Conservation (phyloP, 2,113 vertebrate genomes). For the Grammatotria lemairii region DNA sequence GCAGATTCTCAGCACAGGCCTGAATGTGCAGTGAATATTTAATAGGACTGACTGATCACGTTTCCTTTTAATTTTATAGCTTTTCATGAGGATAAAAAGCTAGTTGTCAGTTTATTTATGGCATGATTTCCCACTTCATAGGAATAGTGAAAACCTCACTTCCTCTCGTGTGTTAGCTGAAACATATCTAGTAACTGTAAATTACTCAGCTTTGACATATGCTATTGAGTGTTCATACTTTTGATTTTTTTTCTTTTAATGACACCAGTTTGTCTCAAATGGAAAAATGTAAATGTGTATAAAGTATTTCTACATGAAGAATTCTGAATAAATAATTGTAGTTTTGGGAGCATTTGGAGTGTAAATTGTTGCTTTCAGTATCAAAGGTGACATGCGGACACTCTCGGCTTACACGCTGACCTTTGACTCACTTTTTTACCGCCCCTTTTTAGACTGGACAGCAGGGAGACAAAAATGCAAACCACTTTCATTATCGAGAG, state of each 20-base stretch:
- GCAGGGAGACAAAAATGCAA: not conserved
- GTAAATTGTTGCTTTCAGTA: not conserved
- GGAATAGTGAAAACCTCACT: not conserved
- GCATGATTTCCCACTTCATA: slow-evolving; percentile 19
- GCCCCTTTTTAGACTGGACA: not conserved
- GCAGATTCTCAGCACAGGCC: not conserved
- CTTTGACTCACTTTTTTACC: not conserved
- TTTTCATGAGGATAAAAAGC: slow-evolving; percentile 11
- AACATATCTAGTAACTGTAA: slow-evolving; percentile 27
- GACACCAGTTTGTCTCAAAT: slow-evolving; percentile 1
- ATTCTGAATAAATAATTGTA: slow-evolving; percentile 36
- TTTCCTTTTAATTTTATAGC: slow-evolving; percentile 35
- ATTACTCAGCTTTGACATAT: slow-evolving; percentile 6
- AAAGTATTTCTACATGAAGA: slow-evolving; percentile 51
- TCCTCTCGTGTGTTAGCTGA: slow-evolving; percentile 1
- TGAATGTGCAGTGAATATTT: slow-evolving; percentile 29
- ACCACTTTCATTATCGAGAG: not conserved
- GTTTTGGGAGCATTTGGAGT: slow-evolving; percentile 17
- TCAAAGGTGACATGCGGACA: not conserved
- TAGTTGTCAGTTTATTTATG: slow-evolving; percentile 54
- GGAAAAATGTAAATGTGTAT: slow-evolving; percentile 55
- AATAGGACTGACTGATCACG: slow-evolving; percentile 9
- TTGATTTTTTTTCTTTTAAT: not conserved
- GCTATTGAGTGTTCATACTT: slow-evolving; percentile 9
- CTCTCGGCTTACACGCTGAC: not conserved